Conservation (phyloP, 2,797 vertebrate species). For the Prionace glauca region DNA sequence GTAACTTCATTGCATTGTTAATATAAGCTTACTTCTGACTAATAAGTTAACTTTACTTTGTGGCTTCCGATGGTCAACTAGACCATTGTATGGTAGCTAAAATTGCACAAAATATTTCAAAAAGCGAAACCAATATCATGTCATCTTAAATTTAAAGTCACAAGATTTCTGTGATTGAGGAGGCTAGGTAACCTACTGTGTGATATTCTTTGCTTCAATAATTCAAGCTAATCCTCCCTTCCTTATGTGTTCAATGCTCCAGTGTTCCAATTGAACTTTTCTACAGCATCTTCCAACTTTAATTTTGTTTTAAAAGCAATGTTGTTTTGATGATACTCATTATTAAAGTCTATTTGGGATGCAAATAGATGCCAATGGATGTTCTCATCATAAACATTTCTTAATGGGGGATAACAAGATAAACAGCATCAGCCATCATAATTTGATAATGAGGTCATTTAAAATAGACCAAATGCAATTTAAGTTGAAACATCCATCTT, state of each 20-base stretch:
- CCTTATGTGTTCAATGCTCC: not conserved
- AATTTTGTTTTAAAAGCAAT: not conserved
- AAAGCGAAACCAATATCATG: not conserved
- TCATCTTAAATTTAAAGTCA: not conserved
- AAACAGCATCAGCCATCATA: not conserved
- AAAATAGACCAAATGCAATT: not conserved
- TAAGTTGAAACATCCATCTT: not conserved
- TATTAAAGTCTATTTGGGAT: not conserved
- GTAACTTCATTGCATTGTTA: no score
- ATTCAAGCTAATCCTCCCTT: not conserved
- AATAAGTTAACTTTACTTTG: no score
- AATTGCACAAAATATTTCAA: not conserved
- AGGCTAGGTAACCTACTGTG: no score
- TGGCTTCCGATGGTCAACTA: no score
- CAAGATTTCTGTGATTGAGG: not conserved
- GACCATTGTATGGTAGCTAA: no score
- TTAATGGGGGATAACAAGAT: not conserved
- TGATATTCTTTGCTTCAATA: not conserved
- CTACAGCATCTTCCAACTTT: not conserved
- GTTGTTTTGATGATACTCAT: not conserved
- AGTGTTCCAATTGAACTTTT: not conserved
- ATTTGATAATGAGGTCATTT: not conserved
- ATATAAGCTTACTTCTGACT: no score
- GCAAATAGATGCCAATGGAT: not conserved
- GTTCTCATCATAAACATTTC: not conserved